Percentiles rank a stretch among this genome's conserved stretches.
Conservation (phyloP, 2,113 vertebrate genomes). For the Gulo gulo region DNA sequence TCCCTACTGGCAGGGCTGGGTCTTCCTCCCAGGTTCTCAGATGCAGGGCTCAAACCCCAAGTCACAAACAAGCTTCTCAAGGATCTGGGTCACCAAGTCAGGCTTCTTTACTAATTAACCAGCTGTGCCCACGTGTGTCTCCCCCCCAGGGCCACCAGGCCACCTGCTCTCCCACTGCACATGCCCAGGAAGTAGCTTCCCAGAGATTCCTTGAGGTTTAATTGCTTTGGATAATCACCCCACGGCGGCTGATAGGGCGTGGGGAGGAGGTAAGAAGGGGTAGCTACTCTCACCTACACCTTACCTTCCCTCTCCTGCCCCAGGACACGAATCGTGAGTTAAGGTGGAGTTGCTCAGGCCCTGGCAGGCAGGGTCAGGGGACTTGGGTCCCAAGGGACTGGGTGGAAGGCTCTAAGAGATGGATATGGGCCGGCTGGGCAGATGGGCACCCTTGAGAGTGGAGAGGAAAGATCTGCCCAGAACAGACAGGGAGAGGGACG, state of each 20-base stretch:
- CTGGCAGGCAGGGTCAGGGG: conserved; percentile 51
- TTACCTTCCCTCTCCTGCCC: conserved; percentile 61
- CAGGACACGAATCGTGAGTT: conserved; percentile 55
- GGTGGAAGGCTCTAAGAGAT: neutral
- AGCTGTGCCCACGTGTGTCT: neutral
- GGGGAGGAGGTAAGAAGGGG: neutral
- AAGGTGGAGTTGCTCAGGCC: conserved; percentile 52
- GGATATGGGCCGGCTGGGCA: neutral
- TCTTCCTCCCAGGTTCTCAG: neutral
- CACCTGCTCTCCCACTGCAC: neutral
- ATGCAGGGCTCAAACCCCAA: neutral
- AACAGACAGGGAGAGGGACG: neutral
- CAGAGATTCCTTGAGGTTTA: neutral
- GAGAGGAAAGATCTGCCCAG: neutral
- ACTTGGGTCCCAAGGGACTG: neutral
- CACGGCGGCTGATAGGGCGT: neutral
- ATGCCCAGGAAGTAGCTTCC: neutral
- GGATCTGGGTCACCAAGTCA: neutral
- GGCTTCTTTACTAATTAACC: neutral
- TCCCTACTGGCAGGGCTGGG: neutral
- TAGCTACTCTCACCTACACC: neutral
- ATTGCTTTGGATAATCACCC: neutral
- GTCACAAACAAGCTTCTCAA: neutral
- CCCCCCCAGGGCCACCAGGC: neutral
- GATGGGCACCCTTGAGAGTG: neutral